These are phyloP conservation scores for Turdus rufiventris DNA, from an alignment of 2,113 vertebrate species.

Conservation along the genomic window DNA sequence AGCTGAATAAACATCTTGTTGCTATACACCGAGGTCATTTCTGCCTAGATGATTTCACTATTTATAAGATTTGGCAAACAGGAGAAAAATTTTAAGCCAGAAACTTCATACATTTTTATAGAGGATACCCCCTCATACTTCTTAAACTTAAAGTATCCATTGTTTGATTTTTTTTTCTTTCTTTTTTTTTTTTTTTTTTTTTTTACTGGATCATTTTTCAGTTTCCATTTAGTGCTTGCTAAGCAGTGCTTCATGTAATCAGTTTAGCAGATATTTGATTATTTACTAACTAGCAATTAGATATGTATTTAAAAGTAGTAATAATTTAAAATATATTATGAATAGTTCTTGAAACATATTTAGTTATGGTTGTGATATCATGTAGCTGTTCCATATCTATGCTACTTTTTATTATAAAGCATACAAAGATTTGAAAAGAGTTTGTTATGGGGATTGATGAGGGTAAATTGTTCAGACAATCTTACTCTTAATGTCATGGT, in stretches of 20 bases:
- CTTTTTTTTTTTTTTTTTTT: neutral
- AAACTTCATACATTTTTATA: neutral
- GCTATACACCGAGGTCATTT: accelerated
- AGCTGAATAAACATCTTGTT: neutral
- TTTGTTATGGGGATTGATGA: neutral
- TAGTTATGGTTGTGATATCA: neutral
- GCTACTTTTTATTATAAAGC: neutral
- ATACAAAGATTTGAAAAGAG: neutral
- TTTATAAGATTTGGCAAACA: neutral
- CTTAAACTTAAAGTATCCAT: neutral
- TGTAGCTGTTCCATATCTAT: neutral
- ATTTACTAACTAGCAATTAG: neutral
- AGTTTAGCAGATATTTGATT: neutral
- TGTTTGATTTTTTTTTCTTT: neutral
- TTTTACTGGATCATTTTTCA: neutral
- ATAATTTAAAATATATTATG: neutral
- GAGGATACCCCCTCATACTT: neutral
- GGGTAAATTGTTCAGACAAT: neutral
- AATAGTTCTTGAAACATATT: neutral
- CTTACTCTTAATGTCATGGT: neutral
- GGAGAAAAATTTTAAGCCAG: neutral
- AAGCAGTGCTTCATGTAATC: neutral
- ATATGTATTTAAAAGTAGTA: neutral
- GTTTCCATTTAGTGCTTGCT: neutral
- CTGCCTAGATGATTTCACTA: neutral